Evolutionary conservation across 1,140 invertebrate species (phyloP), one percentile per base, ranked within the genome.

Genomic region (Diplogasteroides magnus): DNA sequence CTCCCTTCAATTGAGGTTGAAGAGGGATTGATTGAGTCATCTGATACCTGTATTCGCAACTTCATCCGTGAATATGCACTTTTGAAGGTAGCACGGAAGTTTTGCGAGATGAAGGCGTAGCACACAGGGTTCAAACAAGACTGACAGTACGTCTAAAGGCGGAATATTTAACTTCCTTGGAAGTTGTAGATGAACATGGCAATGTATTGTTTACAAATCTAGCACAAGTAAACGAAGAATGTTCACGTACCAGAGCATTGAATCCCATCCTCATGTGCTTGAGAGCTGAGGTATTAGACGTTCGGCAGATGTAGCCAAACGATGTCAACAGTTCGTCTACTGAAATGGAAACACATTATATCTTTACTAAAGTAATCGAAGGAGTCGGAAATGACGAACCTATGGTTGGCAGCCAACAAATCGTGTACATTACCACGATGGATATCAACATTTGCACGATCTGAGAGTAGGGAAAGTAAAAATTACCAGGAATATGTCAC

Each of bases 61-160:
- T 71, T 69, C 74, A 75, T 75, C 58, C 72, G 64, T 1, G 72
- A 70, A 59, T 74, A 75, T 0, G 86, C 85, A 74, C 78, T 84
- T 28, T 83, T 81, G 77, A 88, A 88, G 31, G 88, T 88, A 72
- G 89, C 61, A n/a, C 90, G 84, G 83, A 91, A 91, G 83, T 89
- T 90, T 76, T 88, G 88, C 1, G 90, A 91, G 88, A 91, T 90
- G 82, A 91, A 91, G 28, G 89, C 90, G 79, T 91, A 91, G 11
- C 91, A 86, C 58, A 91, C 86, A 11, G 90, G 90, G 84, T 91
- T 91, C 69, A 90, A 87, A 77, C 89, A 90, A 80, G 89, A 89
- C 82, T 90, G 89, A 68, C 89, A 88, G 77, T 90, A 90, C 88
- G 87, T 72, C 25, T 29, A 23, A 61, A 26, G 13, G 11, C 13